A percentile compares a stretch with the other conserved stretches of the same genome.
Evolutionary conservation across 2,797 vertebrate genomes (phyloP).

Genomic region (Aplochiton taeniatus): DNA sequence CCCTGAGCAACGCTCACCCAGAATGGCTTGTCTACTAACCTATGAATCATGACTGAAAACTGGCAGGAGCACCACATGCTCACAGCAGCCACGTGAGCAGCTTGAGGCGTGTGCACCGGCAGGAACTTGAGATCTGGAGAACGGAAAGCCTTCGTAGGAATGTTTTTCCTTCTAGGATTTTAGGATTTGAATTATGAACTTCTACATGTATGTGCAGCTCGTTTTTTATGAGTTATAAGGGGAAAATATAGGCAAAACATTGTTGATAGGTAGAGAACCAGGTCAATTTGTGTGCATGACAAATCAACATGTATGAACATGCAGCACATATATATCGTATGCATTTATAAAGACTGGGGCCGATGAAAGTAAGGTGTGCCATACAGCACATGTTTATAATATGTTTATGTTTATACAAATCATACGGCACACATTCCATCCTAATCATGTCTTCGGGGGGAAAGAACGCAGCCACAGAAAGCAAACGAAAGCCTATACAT

Average conservation of each 20-base stretch:
- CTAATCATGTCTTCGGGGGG: slow-evolving; percentile 52
- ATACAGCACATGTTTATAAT: slow-evolving; percentile 32
- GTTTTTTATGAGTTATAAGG: background rate
- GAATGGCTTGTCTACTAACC: slow-evolving; percentile 72
- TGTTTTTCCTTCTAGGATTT: no score
- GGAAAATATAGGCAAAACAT: no score
- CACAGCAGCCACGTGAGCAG: slow-evolving; percentile 61
- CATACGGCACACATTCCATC: slow-evolving; percentile 26
- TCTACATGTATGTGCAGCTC: no score
- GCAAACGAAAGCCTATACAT: slow-evolving; percentile 6
- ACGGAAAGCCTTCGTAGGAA: slow-evolving; percentile 53
- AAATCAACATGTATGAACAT: slow-evolving; percentile 28
- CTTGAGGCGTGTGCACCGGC: slow-evolving; percentile 40
- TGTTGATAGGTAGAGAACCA: no score
- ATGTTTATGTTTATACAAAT: slow-evolving; percentile 65
- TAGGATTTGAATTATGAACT: no score
- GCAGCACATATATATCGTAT: slow-evolving; percentile 19
- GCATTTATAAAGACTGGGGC: slow-evolving; percentile 33
- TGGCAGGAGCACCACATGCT: slow-evolving; percentile 53
- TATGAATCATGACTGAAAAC: slow-evolving; percentile 68
- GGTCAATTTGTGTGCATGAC: slow-evolving; percentile 12
- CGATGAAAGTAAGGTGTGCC: slow-evolving; percentile 14
- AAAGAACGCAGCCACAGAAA: slow-evolving; percentile 31
- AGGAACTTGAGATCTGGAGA: slow-evolving; percentile 48
- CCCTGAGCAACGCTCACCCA: slow-evolving; percentile 61